Evolutionary conservation across 1,140 invertebrate genomes (phyloP).

Genomic region (Drosophila dunni): DNA sequence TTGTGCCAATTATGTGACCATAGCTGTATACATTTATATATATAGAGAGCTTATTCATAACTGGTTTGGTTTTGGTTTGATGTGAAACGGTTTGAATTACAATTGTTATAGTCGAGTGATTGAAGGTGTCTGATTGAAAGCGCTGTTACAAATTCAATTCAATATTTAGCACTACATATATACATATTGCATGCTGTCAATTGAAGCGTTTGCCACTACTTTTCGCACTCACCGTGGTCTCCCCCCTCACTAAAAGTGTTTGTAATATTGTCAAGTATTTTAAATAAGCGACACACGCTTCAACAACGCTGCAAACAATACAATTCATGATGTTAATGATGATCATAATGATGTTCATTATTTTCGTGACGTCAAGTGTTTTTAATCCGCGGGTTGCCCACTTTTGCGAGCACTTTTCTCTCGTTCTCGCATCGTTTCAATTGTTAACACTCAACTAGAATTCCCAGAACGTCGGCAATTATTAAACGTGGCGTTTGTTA

Average conservation of each 20-base stretch:
- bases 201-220: background rate
- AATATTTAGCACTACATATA: background rate
- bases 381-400: slow-evolving; percentile 19
- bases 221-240: background rate
- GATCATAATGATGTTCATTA: background rate
- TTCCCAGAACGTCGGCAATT: slow-evolving; percentile 11
- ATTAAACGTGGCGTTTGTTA: background rate
- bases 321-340: slow-evolving; percentile 11
- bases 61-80: slow-evolving; percentile 25
- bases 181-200: background rate
- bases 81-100: slow-evolving; percentile 11
- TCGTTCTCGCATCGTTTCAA: background rate
- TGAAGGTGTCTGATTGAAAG: slow-evolving; percentile 3
- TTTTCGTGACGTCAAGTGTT: slow-evolving; percentile 19
- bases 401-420: slow-evolving; percentile 3
- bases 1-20: too few relatives aligned
- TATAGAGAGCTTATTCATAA: slow-evolving; percentile 7
- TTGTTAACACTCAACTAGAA: slow-evolving; percentile 8
- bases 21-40: background rate
- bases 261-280: slow-evolving; percentile 13
- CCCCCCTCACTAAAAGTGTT: slow-evolving; percentile 3
- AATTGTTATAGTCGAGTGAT: slow-evolving; percentile 5
- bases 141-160: slow-evolving; percentile 9
- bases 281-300: slow-evolving; percentile 8
- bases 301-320: background rate